Evolutionary conservation across 2,888 invertebrate species (phyloP), one percentile per base, ranked within the genome.

Genomic region (Conistra vaccinii): DNA sequence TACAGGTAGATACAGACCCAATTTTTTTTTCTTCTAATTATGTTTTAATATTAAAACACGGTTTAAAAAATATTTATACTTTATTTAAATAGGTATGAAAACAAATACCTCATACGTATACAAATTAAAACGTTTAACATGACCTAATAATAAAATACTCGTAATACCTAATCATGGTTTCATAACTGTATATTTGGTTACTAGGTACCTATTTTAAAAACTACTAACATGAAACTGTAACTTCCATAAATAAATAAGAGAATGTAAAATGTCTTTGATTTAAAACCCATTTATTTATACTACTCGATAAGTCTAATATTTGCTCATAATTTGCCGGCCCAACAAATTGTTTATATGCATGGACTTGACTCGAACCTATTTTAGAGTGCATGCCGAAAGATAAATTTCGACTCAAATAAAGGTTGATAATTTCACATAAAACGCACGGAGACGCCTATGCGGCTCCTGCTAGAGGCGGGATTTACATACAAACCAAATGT

Each of bases 221-320:
- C 72, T 76, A 76, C 9, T 17, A 14, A 73, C 23, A 26, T 5
- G 4, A 42, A 51, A 76, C 32, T 39, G n/a, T 35, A 39, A 39
- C 7, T 26, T 62, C 5, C 5, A n/a, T 58, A 60, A 76, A 77
- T 68, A 76, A 75, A 55, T 29, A 42, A 70, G 32, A 51, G 3
- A 79, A 79, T 71, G 3, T 62, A 62, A 60, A 71, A 57, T 62
- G 62, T 76, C 72, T 76, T 71, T 55, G 53, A 55, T 79, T 48
- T 48, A 17, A 32, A 62, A 60, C 53, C 35, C 35, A 39, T 45
- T 23, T 17, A 57, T 26, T 39, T 51, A 60, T 7, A 26, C 3
- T 39, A 69, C 26, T 39, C 10, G 23, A 7, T 39, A 51, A 3
- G 14, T 20, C 17, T 45, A 32, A 45, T n/a, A 26, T 62, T 68